Conservation (phyloP, 2,888 invertebrate species). For the Parnassius smintheus region DNA sequence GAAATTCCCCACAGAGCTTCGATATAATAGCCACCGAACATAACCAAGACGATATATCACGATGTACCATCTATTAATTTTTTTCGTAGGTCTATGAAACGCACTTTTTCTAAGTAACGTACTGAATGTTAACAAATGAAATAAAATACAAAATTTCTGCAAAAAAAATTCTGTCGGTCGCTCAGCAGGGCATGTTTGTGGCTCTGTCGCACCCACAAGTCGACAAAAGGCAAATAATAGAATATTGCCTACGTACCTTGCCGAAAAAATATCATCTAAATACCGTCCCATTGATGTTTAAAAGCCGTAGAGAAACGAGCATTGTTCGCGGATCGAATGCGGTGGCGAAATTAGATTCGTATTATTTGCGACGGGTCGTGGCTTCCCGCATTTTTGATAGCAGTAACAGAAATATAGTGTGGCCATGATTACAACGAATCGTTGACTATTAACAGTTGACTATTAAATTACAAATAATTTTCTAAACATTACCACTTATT, state of each 20-base stretch:
- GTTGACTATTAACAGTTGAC: too few relatives aligned
- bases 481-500: too few relatives aligned
- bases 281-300: conserved; percentile 77
- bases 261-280: conserved; percentile 76
- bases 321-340: conserved; percentile 70
- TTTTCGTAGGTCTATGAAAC: conserved; percentile 44
- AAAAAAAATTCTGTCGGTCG: conserved; percentile 65
- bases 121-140: conserved; percentile 66
- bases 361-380: conserved; percentile 52
- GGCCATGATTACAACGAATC: too few relatives aligned
- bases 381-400: conserved; percentile 34
- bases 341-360: conserved; percentile 77
- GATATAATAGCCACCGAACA: conserved; percentile 57
- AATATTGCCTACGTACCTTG: conserved; percentile 58
- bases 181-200: conserved; percentile 78
- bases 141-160: conserved; percentile 72
- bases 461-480: too few relatives aligned
- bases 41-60: conserved; percentile 67
- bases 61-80: conserved; percentile 68
- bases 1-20: conserved; percentile 53
- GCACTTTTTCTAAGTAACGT: conserved; percentile 49
- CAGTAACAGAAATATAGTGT: background rate
- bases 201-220: conserved; percentile 79
- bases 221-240: conserved; percentile 79
- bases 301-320: conserved; percentile 74